Percentiles rank a stretch among this genome's conserved stretches.
Conservation (phyloP, 2,797 vertebrate genomes). For the Poeciliopsis gracilis region DNA sequence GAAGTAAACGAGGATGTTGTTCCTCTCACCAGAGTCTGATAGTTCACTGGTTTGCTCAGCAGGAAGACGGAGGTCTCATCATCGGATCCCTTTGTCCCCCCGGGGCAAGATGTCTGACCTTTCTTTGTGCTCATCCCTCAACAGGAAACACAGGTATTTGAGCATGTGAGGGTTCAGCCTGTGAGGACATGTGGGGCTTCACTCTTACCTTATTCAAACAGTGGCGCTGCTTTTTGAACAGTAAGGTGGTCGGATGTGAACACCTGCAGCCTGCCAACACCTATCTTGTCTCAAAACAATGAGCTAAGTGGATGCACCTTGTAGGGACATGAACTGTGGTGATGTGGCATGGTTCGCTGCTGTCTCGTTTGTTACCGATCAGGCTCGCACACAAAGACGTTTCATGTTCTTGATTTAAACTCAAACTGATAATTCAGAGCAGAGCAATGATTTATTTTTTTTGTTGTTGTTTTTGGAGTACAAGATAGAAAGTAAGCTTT, state of each 20-base stretch:
- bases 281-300: slow-evolving; percentile 72
- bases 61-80: slow-evolving; percentile 50
- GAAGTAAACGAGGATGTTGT: slow-evolving; percentile 56
- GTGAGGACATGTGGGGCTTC: slow-evolving; percentile 42
- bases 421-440: slow-evolving; percentile 34
- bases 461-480: neutral
- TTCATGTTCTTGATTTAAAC: slow-evolving; percentile 38
- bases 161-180: slow-evolving; percentile 29
- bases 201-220: slow-evolving; percentile 24
- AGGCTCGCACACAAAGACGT: slow-evolving; percentile 13
- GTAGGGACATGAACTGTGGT: slow-evolving; percentile 56
- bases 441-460: slow-evolving; percentile 13
- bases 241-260: slow-evolving; percentile 62
- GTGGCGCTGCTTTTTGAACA: slow-evolving; percentile 48
- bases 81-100: slow-evolving; percentile 68
- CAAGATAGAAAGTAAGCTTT: slow-evolving; percentile 29
- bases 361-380: slow-evolving; percentile 44
- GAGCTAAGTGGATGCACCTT: slow-evolving; percentile 71
- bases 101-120: slow-evolving; percentile 44
- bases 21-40: slow-evolving; percentile 27
- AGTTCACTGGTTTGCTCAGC: slow-evolving; percentile 23
- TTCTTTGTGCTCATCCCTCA: slow-evolving; percentile 62
- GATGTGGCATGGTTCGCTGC: slow-evolving; percentile 32
- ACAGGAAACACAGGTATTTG: slow-evolving; percentile 58
- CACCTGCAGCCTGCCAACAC: slow-evolving; percentile 61